Evolutionary conservation across 2,888 invertebrate species (phyloP).

Genomic region (Metallyticus violacea): DNA sequence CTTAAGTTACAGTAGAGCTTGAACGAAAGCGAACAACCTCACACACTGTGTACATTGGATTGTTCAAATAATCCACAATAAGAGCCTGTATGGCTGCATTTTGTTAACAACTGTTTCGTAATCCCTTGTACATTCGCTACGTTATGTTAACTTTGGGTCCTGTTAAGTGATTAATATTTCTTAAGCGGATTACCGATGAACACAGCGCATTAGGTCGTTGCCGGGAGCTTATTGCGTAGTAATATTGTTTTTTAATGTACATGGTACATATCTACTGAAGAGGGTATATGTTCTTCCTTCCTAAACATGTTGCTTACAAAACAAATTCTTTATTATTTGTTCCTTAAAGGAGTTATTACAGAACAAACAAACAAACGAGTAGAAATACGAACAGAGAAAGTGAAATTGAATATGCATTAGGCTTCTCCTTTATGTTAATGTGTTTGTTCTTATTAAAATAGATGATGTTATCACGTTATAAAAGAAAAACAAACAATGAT

Average conservation of each 20-base stretch:
- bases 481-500: too few species aligned
- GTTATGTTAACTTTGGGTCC: not conserved
- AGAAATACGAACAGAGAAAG: too few species aligned
- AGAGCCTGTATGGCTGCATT: not conserved
- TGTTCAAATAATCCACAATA: not conserved
- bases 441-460: too few species aligned
- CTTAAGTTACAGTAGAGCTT: not conserved
- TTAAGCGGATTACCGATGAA: not conserved
- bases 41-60: not conserved
- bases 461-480: too few species aligned
- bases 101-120: not conserved
- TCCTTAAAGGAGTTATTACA: too few species aligned
- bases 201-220: not conserved
- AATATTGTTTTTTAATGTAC: not conserved
- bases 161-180: not conserved
- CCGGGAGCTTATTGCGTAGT: not conserved
- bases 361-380: too few species aligned
- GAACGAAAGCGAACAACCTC: not conserved
- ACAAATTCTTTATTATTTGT: too few species aligned
- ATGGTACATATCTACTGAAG: not conserved
- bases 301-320: too few species aligned
- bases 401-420: too few species aligned
- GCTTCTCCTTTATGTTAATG: too few species aligned
- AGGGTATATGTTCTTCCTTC: too few species aligned
- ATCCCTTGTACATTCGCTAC: not conserved